Conservation (phyloP, 2,888 invertebrate species). For the Drosophila hamatofila region DNA sequence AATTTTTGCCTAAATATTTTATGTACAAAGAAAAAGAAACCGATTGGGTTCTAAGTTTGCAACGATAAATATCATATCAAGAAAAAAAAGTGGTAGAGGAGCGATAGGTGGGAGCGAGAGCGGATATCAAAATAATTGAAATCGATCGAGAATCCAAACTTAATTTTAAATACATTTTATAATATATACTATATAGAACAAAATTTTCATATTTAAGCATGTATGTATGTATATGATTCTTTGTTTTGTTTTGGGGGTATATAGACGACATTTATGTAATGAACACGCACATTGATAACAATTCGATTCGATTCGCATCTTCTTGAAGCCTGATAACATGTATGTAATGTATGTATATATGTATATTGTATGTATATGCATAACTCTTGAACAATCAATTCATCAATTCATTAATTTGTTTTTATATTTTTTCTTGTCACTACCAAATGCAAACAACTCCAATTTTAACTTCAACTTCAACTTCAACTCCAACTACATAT, state of each 20-base stretch:
- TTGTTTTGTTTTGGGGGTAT: constrained; percentile 6
- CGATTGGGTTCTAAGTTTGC: constrained; percentile 25
- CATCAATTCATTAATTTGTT: not conserved
- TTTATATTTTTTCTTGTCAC: constrained; percentile 7
- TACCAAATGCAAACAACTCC: constrained; percentile 33
- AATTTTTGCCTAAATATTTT: constrained; percentile 10
- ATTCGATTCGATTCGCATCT: constrained; percentile 30
- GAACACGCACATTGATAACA: constrained; percentile 36
- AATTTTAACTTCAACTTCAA: not conserved
- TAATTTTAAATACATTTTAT: not conserved
- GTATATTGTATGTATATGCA: constrained; percentile 22
- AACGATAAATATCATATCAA: constrained; percentile 26
- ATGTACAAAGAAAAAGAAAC: constrained; percentile 36
- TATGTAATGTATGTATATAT: constrained; percentile 26
- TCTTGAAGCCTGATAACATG: constrained; percentile 39
- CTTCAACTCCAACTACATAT: not conserved
- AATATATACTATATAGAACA: constrained; percentile 4
- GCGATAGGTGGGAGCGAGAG: not conserved
- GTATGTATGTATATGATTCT: not conserved
- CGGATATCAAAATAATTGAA: not conserved
- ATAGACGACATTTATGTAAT: constrained; percentile 25
- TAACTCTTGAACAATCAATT: constrained; percentile 38
- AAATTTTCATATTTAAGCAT: not conserved
- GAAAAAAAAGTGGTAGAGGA: not conserved
- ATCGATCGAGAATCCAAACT: constrained; percentile 1